Percentiles rank a stretch among this genome's conserved stretches.
Conservation (phyloP, 2,797 vertebrate species). For the Eutrigla gurnardus region DNA sequence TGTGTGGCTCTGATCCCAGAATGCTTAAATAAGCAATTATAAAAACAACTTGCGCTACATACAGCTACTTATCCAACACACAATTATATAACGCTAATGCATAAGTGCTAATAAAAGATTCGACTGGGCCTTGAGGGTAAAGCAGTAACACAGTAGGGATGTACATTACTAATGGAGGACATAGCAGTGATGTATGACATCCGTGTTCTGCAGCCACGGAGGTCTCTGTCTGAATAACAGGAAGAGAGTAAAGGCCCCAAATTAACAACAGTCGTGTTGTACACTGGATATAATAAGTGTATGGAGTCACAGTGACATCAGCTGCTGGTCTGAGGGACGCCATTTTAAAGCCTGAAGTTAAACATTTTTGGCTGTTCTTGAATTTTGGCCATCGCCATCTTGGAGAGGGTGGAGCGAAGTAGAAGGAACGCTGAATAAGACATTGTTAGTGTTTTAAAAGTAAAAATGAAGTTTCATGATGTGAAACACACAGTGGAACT, state of each 20-base stretch:
- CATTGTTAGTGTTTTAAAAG: too few relatives aligned
- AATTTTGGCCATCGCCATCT: too few relatives aligned
- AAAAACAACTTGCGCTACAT: slow-evolving; percentile 52
- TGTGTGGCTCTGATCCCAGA: slow-evolving; percentile 61
- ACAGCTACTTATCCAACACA: slow-evolving; percentile 28
- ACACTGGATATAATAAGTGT: too few relatives aligned
- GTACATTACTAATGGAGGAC: slow-evolving; percentile 5
- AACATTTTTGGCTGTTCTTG: too few relatives aligned
- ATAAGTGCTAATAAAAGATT: slow-evolving; percentile 36
- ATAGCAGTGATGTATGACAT: slow-evolving; percentile 4
- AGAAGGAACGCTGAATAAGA: too few relatives aligned
- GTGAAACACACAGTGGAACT: too few relatives aligned
- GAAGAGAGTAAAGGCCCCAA: neutral
- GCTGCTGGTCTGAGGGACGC: too few relatives aligned
- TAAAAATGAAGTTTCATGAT: too few relatives aligned
- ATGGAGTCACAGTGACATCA: neutral
- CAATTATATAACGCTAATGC: slow-evolving; percentile 58
- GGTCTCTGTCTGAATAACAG: slow-evolving; percentile 8
- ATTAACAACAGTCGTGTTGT: slow-evolving; percentile 1
- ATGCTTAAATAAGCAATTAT: slow-evolving; percentile 56
- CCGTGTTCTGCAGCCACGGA: neutral
- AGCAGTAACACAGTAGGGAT: neutral
- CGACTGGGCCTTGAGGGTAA: neutral
- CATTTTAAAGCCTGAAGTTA: too few relatives aligned
- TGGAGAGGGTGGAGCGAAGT: too few relatives aligned